A percentile compares a stretch with the other conserved stretches of the same genome.
Evolutionary conservation across 2,888 invertebrate genomes (phyloP).

Genomic region (Brachyptera risi): DNA sequence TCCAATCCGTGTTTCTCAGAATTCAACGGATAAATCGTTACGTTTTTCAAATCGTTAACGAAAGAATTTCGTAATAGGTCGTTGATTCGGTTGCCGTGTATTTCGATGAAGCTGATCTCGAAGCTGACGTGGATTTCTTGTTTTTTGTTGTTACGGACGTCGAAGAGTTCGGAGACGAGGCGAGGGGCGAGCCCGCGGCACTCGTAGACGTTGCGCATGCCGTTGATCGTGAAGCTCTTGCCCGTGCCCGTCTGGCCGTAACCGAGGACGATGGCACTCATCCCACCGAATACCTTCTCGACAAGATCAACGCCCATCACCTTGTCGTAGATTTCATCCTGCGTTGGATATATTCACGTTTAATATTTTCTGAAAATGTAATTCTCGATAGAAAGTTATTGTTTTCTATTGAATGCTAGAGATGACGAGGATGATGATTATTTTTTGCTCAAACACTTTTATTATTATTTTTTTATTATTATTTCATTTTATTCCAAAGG

Average conservation of each 20-base stretch:
- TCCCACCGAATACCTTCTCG: background rate
- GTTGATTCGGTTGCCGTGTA: background rate
- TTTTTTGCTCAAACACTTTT: too few species aligned
- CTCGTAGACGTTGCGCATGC: background rate
- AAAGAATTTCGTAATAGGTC: background rate
- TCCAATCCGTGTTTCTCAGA: background rate
- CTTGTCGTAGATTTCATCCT: background rate
- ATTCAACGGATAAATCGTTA: background rate
- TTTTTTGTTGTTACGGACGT: background rate
- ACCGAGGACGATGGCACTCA: background rate
- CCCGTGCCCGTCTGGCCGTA: background rate
- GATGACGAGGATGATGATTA: too few species aligned
- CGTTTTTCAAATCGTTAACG: background rate
- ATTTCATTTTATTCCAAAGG: too few species aligned
- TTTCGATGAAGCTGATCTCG: background rate
- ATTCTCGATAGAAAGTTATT: too few species aligned
- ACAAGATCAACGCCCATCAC: background rate
- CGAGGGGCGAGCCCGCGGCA: background rate
- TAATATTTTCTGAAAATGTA: too few species aligned
- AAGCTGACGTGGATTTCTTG: background rate
- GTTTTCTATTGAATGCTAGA: too few species aligned
- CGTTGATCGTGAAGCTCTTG: background rate
- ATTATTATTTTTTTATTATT: too few species aligned
- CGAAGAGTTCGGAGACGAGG: background rate
- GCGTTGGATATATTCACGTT: too few species aligned